Percentiles rank a stretch among this genome's conserved stretches.
These are phyloP conservation scores for Trichogramma pretiosum DNA, from an alignment of 1,140 invertebrate species.

Conservation along the genomic window DNA sequence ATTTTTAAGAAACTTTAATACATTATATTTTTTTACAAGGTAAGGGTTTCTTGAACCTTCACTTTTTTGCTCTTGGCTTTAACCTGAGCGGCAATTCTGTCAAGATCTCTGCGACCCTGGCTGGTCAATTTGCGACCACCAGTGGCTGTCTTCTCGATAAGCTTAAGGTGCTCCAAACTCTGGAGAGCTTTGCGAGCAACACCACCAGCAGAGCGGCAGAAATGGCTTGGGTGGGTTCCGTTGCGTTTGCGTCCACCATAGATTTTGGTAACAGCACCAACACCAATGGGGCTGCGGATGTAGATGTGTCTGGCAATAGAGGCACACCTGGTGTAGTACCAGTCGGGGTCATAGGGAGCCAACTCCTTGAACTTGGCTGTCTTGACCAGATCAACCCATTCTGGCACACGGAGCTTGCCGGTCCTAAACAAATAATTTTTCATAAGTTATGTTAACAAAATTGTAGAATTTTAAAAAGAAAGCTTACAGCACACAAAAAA, in stretches of 20 bases:
- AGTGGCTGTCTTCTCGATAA: slow-evolving; percentile 84
- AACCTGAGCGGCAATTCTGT: slow-evolving; percentile 95
- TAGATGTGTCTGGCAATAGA: slow-evolving; percentile 91
- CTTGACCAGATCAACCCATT: slow-evolving; percentile 96
- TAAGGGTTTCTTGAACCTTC: slow-evolving; percentile 45
- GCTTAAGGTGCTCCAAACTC: slow-evolving; percentile 82
- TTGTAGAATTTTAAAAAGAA: background rate
- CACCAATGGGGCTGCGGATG: slow-evolving; percentile 89
- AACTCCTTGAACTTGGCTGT: slow-evolving; percentile 91
- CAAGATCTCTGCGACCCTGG: slow-evolving; percentile 91
- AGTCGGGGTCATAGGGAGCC: slow-evolving; percentile 94
- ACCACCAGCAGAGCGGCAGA: slow-evolving; percentile 78
- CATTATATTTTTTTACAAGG: slow-evolving; percentile 31
- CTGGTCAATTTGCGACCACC: slow-evolving; percentile 82
- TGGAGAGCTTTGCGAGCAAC: slow-evolving; percentile 91
- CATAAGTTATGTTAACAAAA: background rate
- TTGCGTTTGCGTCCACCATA: slow-evolving; percentile 93
- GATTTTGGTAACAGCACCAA: slow-evolving; percentile 90
- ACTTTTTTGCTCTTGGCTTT: slow-evolving; percentile 55
- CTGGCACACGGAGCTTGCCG: slow-evolving; percentile 94
- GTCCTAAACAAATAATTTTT: slow-evolving; percentile 55
- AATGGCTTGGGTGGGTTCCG: slow-evolving; percentile 93
- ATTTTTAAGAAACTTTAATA: no score
- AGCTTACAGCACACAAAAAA: no score
- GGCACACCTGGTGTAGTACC: slow-evolving; percentile 92